Evolutionary conservation across 2,888 invertebrate genomes (phyloP).

Genomic region (Drosophila incognita): DNA sequence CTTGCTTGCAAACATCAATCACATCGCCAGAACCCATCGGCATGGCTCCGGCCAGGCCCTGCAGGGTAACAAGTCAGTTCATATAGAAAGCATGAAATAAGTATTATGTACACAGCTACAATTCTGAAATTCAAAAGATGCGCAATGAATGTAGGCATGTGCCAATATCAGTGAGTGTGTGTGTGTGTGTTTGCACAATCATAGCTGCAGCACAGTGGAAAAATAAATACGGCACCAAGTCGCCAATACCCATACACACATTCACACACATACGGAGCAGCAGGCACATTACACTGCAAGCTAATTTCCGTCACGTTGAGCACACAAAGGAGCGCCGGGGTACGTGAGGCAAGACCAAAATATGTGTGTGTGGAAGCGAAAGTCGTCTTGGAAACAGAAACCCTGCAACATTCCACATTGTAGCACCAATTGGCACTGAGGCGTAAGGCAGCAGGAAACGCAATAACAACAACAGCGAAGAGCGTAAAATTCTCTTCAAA

Average conservation of each 20-base stretch:
- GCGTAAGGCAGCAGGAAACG: conserved; percentile 38
- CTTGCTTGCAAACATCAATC: conserved; percentile 70
- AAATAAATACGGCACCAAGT: conserved; percentile 71
- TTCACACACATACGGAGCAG: conserved; percentile 13
- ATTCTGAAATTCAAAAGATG: conserved; percentile 71
- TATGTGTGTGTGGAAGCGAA: conserved; percentile 13
- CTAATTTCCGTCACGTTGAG: conserved; percentile 81
- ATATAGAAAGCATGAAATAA: conserved; percentile 51
- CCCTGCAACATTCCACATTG: conserved; percentile 44
- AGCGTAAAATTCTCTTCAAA: conserved; percentile 24
- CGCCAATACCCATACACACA: conserved; percentile 40
- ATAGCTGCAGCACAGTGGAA: conserved; percentile 76
- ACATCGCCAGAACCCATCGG: conserved; percentile 39
- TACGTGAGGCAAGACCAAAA: conserved; percentile 62
- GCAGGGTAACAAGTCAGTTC: conserved; percentile 48
- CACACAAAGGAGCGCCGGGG: conserved; percentile 73
- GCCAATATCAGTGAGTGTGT: conserved; percentile 33
- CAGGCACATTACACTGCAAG: conserved; percentile 57
- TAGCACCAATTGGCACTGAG: conserved; percentile 47
- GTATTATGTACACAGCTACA: conserved; percentile 56
- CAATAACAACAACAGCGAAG: conserved; percentile 10
- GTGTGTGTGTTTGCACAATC: conserved; percentile 61
- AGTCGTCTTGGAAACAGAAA: conserved; percentile 50
- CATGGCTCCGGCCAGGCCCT: conserved; percentile 2
- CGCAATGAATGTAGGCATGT: conserved; percentile 61